phyloP scores from a whole-genome alignment of 1,140 invertebrate genomes.

The Heliconius himera region DNA sequence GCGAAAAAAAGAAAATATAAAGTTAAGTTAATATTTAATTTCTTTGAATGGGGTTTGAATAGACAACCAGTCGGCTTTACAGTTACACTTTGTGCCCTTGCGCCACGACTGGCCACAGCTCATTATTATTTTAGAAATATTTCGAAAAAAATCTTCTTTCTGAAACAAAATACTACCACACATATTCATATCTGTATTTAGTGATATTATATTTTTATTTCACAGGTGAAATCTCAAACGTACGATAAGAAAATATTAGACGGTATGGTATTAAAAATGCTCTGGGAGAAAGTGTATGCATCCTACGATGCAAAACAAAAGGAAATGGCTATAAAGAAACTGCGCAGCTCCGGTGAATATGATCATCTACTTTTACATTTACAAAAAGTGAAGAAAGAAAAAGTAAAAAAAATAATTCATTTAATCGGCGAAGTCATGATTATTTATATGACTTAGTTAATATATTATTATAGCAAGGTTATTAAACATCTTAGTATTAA shows the following conservation, averaged over 20 bases:
- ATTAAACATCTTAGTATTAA: neutral
- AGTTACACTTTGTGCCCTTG: too few relatives aligned
- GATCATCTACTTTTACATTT: constrained; percentile 23
- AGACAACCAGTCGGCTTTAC: too few relatives aligned
- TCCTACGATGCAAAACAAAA: constrained; percentile 55
- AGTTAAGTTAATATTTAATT: too few relatives aligned
- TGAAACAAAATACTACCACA: too few relatives aligned
- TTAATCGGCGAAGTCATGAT: constrained; percentile 64
- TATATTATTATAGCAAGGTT: neutral
- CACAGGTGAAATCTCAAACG: constrained; percentile 45
- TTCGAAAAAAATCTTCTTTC: too few relatives aligned
- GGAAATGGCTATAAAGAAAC: constrained; percentile 53
- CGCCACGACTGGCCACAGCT: too few relatives aligned
- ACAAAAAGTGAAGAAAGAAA: constrained; percentile 39
- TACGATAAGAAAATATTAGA: constrained; percentile 62
- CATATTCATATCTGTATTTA: too few relatives aligned
- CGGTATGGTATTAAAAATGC: constrained; percentile 62
- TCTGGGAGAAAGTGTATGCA: constrained; percentile 66
- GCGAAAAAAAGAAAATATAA: too few relatives aligned
- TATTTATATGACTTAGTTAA: constrained; percentile 47
- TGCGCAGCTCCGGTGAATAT: neutral
- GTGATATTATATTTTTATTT: neutral
- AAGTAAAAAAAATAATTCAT: constrained; percentile 43
- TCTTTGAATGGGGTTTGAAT: too few relatives aligned
- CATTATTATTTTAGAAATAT: too few relatives aligned